A percentile compares a stretch with the other conserved stretches of the same genome.
phyloP scores from a whole-genome alignment of 2,888 invertebrate species.

The Calameuta pallipes region DNA sequence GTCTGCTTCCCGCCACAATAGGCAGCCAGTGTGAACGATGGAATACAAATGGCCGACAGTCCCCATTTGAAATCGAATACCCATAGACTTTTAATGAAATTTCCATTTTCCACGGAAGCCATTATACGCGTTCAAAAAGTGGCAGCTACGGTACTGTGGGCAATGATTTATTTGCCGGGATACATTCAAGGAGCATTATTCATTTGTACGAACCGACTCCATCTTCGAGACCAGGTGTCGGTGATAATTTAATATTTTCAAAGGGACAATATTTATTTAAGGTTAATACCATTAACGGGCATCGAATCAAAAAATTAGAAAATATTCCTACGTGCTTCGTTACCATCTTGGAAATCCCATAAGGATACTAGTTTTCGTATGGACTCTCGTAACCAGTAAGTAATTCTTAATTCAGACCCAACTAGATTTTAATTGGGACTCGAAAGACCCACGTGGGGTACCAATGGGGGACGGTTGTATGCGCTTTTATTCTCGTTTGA shows the following conservation, averaged over 20 bases:
- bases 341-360: not conserved
- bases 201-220: not conserved
- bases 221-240: not conserved
- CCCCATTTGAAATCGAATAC: conserved; percentile 12
- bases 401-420: conserved; percentile 16
- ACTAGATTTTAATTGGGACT: conserved; percentile 36
- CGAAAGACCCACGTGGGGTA: not conserved
- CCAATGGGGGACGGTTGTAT: not conserved
- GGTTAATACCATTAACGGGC: not conserved
- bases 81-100: conserved; percentile 12
- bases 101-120: conserved; percentile 9
- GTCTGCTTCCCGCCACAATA: not conserved
- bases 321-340: conserved; percentile 19
- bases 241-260: not conserved
- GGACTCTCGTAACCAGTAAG: not conserved
- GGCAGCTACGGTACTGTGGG: conserved; percentile 10
- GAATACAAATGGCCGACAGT: conserved; percentile 19
- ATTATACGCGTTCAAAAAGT: conserved; percentile 14
- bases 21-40: conserved; percentile 12
- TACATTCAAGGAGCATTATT: conserved; percentile 14
- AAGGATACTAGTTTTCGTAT: conserved; percentile 26
- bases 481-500: conserved; percentile 16
- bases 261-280: not conserved
- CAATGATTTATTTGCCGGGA: conserved; percentile 44
- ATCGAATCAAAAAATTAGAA: conserved; percentile 17